These are phyloP conservation scores for Murina feae DNA, from an alignment of 2,113 vertebrate species.

Conservation along the genomic window DNA sequence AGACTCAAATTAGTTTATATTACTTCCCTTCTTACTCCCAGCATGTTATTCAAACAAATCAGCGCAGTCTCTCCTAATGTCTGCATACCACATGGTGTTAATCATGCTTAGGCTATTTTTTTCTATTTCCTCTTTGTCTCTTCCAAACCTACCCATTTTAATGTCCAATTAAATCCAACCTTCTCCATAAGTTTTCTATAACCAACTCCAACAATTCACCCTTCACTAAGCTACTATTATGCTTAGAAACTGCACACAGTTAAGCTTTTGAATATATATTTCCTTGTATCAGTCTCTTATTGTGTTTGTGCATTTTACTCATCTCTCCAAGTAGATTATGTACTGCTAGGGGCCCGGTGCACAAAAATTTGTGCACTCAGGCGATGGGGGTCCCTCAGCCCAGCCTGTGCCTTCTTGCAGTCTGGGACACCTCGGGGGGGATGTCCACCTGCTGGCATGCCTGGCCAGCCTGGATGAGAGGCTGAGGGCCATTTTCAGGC, in stretches of 20 bases:
- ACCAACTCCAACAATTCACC: not conserved
- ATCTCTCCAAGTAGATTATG: not conserved
- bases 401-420: no score
- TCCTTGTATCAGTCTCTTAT: not conserved
- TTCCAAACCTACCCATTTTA: not conserved
- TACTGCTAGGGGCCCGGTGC: no score
- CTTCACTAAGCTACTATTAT: not conserved
- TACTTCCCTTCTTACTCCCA: not conserved
- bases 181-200: not conserved
- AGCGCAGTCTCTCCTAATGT: not conserved
- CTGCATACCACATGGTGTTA: not conserved
- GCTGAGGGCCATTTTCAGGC: no score
- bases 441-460: no score
- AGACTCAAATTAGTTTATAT: slow-evolving; percentile 6
- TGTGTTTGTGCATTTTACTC: not conserved
- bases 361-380: no score
- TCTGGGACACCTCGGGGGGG: no score
- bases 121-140: not conserved
- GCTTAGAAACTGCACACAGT: not conserved
- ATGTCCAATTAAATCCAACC: not conserved
- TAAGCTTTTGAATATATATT: not conserved
- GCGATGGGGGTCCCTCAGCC: no score
- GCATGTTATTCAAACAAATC: not conserved
- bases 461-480: no score
- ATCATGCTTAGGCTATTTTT: not conserved